These are phyloP conservation scores for Lordiphosa stackelbergi DNA, from an alignment of 1,140 invertebrate species.

Conservation along the genomic window DNA sequence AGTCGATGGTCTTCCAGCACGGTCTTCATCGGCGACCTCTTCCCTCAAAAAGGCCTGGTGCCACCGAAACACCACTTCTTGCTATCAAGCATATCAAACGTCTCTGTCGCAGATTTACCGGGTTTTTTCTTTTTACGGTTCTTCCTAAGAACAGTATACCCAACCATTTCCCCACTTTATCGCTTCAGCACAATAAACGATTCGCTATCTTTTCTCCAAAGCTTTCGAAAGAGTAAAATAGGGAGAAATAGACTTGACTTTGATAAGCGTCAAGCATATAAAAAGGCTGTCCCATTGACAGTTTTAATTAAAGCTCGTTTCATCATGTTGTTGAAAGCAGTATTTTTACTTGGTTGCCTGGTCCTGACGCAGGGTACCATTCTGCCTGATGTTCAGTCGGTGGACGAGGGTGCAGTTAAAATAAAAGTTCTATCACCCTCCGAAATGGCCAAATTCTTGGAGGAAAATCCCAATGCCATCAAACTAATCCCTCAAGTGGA, in stretches of 20 bases:
- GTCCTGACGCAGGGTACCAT: slow-evolving; percentile 2
- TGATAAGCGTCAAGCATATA: slow-evolving; percentile 18
- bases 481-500: slow-evolving; percentile 1
- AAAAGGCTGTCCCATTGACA: background rate
- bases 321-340: slow-evolving; percentile 26
- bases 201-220: no score
- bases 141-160: no score
- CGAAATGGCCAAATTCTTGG: slow-evolving; percentile 16
- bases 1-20: no score
- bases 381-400: background rate
- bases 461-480: slow-evolving; percentile 19
- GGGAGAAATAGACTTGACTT: background rate
- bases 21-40: no score
- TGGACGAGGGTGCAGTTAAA: background rate
- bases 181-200: no score
- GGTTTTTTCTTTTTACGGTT: no score
- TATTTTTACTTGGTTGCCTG: slow-evolving; percentile 14
- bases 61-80: no score
- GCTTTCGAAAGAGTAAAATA: no score
- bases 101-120: no score
- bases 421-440: slow-evolving; percentile 2
- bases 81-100: no score
- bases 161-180: no score
- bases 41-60: no score
- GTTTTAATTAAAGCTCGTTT: slow-evolving; percentile 8